phyloP scores from a whole-genome alignment of 37 sponge, comb jelly and placozoan species.

The Beroe forskalii region DNA sequence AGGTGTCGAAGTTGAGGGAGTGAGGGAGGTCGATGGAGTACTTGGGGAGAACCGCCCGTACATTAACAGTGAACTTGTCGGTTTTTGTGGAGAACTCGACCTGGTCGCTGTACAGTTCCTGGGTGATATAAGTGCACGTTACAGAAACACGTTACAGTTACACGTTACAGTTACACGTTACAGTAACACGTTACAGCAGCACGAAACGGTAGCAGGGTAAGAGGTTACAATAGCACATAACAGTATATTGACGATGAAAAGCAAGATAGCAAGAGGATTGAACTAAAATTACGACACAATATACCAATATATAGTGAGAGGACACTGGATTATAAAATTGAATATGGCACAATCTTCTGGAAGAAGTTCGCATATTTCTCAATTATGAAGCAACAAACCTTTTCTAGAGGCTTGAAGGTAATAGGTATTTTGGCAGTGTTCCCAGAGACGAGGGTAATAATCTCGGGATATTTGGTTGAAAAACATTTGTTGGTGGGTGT shows the following conservation, averaged over 20 bases:
- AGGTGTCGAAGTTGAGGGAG: conserved; percentile 80
- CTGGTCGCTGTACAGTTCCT: conserved; percentile 69
- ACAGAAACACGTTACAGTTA: neutral
- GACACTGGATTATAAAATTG: too few species aligned
- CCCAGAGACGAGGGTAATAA: conserved; percentile 84
- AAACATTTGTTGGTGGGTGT: conserved; percentile 72
- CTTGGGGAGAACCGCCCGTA: conserved; percentile 76
- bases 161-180: too few species aligned
- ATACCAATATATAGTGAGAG: too few species aligned
- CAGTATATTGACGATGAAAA: too few species aligned
- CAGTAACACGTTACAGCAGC: too few species aligned
- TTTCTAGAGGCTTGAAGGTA: conserved; percentile 83
- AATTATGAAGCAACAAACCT: conserved; percentile 76
- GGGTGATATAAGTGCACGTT: neutral
- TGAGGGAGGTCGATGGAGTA: conserved; percentile 76
- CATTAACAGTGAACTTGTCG: conserved; percentile 48
- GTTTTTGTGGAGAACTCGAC: conserved; percentile 69
- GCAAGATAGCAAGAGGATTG: too few species aligned
- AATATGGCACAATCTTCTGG: too few species aligned
- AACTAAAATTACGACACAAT: too few species aligned
- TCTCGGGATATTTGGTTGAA: conserved; percentile 75
- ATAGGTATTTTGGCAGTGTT: conserved; percentile 86
- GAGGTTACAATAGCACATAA: too few species aligned
- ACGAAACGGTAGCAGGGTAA: too few species aligned
- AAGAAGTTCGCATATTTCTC: too few species aligned